These are phyloP conservation scores for Yponomeuta sedellus DNA, from an alignment of 2,888 invertebrate species.

Conservation along the genomic window DNA sequence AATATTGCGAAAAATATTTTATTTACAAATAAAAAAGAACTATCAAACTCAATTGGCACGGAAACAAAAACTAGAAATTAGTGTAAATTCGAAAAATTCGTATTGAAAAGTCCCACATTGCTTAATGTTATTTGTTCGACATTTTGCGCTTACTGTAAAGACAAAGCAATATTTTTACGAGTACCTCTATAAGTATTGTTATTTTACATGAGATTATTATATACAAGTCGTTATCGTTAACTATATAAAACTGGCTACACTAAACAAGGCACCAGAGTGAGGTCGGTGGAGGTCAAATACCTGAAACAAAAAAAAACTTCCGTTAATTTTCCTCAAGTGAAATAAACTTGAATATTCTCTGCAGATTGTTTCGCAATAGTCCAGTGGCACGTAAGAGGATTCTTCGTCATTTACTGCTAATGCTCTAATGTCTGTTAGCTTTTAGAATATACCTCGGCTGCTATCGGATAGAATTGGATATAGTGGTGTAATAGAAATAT, in stretches of 20 bases:
- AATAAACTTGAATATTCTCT: neutral
- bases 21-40: conserved; percentile 23
- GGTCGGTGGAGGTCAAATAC: conserved; percentile 71
- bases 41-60: conserved; percentile 56
- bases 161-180: neutral
- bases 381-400: too few species aligned
- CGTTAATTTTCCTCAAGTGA: neutral
- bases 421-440: too few species aligned
- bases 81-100: conserved; percentile 27
- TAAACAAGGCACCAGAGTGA: conserved; percentile 74
- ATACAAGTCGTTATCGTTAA: conserved; percentile 50
- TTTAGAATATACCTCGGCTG: too few species aligned
- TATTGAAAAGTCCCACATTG: conserved; percentile 39
- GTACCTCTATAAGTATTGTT: conserved; percentile 38
- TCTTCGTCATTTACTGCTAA: too few species aligned
- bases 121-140: conserved; percentile 49
- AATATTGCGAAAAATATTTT: conserved; percentile 15
- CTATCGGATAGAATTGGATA: too few species aligned
- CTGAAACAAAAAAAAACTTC: conserved; percentile 40
- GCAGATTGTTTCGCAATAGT: too few species aligned
- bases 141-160: conserved; percentile 53
- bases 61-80: conserved; percentile 33
- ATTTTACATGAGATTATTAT: conserved; percentile 57
- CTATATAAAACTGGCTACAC: conserved; percentile 43
- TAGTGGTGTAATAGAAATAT: too few species aligned